A percentile compares a stretch with the other conserved stretches of the same genome.
phyloP scores from a whole-genome alignment of 23 tunicate species.

The Phallusia fumigata region DNA sequence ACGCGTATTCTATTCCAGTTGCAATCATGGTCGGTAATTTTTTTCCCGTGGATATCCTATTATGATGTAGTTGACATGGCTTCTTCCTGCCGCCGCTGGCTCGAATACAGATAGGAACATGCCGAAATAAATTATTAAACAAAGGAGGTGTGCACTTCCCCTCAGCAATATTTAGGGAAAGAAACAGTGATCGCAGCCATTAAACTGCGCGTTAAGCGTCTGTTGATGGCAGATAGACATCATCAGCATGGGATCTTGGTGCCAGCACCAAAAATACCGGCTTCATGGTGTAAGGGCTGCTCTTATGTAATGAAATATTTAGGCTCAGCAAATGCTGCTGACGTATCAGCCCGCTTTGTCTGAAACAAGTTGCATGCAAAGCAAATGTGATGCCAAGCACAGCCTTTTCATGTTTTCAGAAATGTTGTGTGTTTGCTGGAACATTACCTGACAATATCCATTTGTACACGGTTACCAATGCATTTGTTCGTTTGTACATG shows the following conservation, averaged over 20 bases:
- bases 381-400: too few species aligned
- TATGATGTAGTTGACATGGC: not conserved
- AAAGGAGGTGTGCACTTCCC: not conserved
- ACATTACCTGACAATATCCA: too few species aligned
- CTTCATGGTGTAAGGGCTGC: not conserved
- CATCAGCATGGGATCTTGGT: not conserved
- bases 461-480: too few species aligned
- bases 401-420: too few species aligned
- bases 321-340: not conserved
- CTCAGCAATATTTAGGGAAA: conserved; percentile 14
- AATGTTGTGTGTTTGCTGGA: too few species aligned
- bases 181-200: conserved; percentile 9
- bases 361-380: not conserved
- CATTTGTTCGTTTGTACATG: too few species aligned
- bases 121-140: conserved; percentile 1
- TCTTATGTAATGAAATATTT: not conserved
- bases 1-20: too few species aligned
- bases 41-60: too few species aligned
- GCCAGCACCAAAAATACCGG: not conserved
- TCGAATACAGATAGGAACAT: not conserved
- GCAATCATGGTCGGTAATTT: too few species aligned
- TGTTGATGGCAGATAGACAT: conserved; percentile 11
- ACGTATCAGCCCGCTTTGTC: not conserved
- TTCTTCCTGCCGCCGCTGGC: not conserved
- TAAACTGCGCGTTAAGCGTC: not conserved